phyloP scores from a whole-genome alignment of 2,797 vertebrate genomes.

The Diceros bicornis region DNA sequence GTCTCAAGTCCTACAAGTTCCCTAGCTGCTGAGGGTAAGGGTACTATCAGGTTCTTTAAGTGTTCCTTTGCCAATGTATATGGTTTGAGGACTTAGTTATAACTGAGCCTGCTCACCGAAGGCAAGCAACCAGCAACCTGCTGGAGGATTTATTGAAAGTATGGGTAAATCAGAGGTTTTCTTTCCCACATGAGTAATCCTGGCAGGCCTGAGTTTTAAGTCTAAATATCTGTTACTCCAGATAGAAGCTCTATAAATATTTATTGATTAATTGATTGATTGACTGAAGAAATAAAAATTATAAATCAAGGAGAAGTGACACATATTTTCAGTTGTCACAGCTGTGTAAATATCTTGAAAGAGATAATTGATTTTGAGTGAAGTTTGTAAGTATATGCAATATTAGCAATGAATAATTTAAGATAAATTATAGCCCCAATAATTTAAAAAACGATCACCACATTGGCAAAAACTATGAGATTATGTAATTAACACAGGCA shows the following conservation, averaged over 20 bases:
- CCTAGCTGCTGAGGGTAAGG: neutral
- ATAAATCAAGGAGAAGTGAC: neutral
- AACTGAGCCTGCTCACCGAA: neutral
- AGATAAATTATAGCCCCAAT: neutral
- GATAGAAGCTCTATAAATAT: neutral
- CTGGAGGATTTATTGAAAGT: neutral
- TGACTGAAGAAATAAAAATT: neutral
- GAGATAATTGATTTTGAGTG: constrained; percentile 32
- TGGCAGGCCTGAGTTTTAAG: neutral
- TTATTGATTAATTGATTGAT: constrained; percentile 2
- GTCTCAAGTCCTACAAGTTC: neutral
- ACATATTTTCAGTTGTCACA: neutral
- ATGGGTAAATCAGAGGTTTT: neutral
- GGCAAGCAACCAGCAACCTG: neutral
- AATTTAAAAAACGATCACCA: neutral
- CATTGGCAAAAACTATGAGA: neutral
- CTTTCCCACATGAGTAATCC: neutral
- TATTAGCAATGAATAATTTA: constrained; percentile 14
- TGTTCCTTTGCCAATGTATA: neutral
- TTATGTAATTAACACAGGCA: neutral
- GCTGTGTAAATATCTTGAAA: neutral
- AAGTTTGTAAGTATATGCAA: neutral
- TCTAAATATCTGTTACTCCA: neutral
- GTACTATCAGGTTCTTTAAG: neutral
- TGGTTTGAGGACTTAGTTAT: neutral